Evolutionary conservation across 2,113 vertebrate species (phyloP).

Genomic region (Andinoacara biseriatus): DNA sequence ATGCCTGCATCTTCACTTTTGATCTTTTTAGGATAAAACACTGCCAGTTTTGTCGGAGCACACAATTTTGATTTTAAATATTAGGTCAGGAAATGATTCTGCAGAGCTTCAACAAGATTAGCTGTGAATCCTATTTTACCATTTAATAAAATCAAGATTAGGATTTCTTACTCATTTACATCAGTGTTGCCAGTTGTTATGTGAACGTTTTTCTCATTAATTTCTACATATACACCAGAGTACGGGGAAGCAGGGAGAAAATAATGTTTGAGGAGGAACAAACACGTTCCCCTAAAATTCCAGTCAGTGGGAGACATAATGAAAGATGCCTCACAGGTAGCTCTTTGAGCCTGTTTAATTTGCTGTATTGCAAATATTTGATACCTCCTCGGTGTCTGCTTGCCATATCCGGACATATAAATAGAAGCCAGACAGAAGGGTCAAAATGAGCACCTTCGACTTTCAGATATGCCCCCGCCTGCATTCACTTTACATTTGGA

Average conservation of each 20-base stretch:
- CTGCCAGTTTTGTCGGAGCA: constrained; percentile 29
- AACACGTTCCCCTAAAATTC: constrained; percentile 45
- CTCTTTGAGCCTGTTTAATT: constrained; percentile 76
- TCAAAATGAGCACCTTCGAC: constrained; percentile 74
- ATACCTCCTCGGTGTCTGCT: constrained; percentile 80
- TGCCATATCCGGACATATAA: constrained; percentile 80
- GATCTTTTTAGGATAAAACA: constrained; percentile 28
- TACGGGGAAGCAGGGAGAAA: not conserved
- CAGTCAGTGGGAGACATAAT: constrained; percentile 51
- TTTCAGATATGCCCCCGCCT: constrained; percentile 66
- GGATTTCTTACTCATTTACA: constrained; percentile 64
- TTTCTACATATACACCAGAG: constrained; percentile 23
- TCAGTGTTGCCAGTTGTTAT: constrained; percentile 27
- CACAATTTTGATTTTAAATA: constrained; percentile 52
- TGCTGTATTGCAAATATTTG: constrained; percentile 84
- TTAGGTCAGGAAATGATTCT: constrained; percentile 59
- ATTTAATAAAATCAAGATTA: constrained; percentile 69
- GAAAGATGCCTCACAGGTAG: constrained; percentile 72
- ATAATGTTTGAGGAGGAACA: constrained; percentile 25
- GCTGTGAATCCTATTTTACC: constrained; percentile 64
- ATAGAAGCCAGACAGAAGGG: constrained; percentile 79
- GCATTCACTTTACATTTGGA: constrained; percentile 49
- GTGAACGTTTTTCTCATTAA: constrained; percentile 31
- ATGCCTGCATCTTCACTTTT: constrained; percentile 26
- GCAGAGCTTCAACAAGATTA: constrained; percentile 68